Evolutionary conservation across 2,888 invertebrate species (phyloP).

Genomic region (Lingula anatina): DNA sequence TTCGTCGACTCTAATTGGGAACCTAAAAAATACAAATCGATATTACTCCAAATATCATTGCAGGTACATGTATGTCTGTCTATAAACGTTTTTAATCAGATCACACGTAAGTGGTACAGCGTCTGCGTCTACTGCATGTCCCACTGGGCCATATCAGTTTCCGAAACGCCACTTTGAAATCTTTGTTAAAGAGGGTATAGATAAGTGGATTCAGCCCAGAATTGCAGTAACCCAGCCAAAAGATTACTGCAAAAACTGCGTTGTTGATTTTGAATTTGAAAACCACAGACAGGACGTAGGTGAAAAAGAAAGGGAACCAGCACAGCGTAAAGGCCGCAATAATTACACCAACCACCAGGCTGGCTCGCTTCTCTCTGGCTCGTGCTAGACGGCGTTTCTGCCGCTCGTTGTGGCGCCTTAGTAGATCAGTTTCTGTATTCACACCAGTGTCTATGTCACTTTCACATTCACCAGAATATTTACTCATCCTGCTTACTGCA

Average conservation of each 20-base stretch:
- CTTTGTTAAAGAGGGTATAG: slow-evolving; percentile 96
- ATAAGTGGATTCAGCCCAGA: slow-evolving; percentile 88
- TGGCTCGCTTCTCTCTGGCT: slow-evolving; percentile 94
- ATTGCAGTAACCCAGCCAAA: slow-evolving; percentile 97
- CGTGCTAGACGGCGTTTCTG: slow-evolving; percentile 89
- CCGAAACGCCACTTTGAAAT: slow-evolving; percentile 91
- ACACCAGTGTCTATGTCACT: slow-evolving; percentile 2
- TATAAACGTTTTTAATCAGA: too few relatives aligned
- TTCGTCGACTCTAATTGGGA: too few relatives aligned
- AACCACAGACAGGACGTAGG: slow-evolving; percentile 53
- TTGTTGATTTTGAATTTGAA: slow-evolving; percentile 38
- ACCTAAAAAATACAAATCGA: too few relatives aligned
- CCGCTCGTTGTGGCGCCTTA: slow-evolving; percentile 68
- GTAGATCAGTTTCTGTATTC: slow-evolving; percentile 1
- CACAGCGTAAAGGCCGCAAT: slow-evolving; percentile 98
- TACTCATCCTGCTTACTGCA: too few relatives aligned
- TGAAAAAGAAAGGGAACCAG: slow-evolving; percentile 93
- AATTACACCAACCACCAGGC: slow-evolving; percentile 90
- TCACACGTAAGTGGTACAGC: too few relatives aligned
- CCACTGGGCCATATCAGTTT: slow-evolving; percentile 92
- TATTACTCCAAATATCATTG: too few relatives aligned
- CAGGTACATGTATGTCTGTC: too few relatives aligned
- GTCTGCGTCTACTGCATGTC: too few relatives aligned
- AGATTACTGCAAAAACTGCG: slow-evolving; percentile 74
- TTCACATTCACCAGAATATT: too few relatives aligned